Conservation (phyloP, 2,888 invertebrate species). For the Plemyria rubiginata region DNA sequence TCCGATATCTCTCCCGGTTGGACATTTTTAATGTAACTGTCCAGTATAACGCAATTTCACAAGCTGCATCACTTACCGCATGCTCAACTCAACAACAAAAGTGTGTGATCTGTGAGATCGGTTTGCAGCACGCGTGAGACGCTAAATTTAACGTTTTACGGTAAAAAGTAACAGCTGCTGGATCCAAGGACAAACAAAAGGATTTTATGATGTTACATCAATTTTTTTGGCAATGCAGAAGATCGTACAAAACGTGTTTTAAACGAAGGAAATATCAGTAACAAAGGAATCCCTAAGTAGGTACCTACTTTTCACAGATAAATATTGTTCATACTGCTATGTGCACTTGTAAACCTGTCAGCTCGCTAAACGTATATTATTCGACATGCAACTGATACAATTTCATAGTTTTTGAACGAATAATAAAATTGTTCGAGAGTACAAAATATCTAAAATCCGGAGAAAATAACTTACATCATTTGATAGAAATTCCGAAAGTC, state of each 20-base stretch:
- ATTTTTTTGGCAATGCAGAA: constrained; percentile 11
- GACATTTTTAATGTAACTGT: constrained; percentile 20
- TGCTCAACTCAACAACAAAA: constrained; percentile 19
- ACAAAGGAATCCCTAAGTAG: constrained; percentile 47
- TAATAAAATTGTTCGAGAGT: constrained; percentile 29
- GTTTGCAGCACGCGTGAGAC: constrained; percentile 22
- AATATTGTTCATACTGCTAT: constrained; percentile 40
- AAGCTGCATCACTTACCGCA: neutral
- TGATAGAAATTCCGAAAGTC: no score
- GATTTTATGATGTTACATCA: constrained; percentile 25
- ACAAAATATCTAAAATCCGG: no score
- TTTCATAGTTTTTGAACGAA: constrained; percentile 53
- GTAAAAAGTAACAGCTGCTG: constrained; percentile 38
- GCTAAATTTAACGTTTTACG: constrained; percentile 36
- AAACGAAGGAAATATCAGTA: constrained; percentile 5
- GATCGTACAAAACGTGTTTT: neutral
- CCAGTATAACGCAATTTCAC: constrained; percentile 1
- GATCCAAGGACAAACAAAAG: constrained; percentile 32
- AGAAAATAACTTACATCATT: no score
- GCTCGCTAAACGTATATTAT: constrained; percentile 64
- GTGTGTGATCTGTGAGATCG: constrained; percentile 20
- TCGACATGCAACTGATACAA: constrained; percentile 49
- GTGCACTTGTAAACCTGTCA: constrained; percentile 53
- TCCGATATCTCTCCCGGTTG: constrained; percentile 39
- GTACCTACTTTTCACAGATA: constrained; percentile 62